A percentile compares a stretch with the other conserved stretches of the same genome.
These are phyloP conservation scores for Callocephalon fimbriatum DNA, from an alignment of 2,113 vertebrate species.

Conservation along the genomic window DNA sequence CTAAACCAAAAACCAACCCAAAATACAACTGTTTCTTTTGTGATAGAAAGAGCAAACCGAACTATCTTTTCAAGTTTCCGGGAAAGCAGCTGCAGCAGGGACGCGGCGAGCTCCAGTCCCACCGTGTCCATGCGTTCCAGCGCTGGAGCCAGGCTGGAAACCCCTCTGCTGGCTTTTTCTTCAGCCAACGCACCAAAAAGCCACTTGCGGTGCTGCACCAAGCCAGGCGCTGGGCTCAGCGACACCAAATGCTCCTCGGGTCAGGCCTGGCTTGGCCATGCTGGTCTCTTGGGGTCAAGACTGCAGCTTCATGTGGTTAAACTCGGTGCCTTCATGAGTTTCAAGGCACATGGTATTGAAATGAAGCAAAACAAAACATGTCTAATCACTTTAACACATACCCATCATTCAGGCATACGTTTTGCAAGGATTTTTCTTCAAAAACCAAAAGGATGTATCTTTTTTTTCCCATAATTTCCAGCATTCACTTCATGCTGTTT, in stretches of 20 bases:
- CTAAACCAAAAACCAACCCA: no score
- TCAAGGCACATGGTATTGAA: background rate
- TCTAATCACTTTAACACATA: background rate
- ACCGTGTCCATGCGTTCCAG: rapidly evolving
- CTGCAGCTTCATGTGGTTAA: rapidly evolving
- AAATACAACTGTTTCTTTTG: no score
- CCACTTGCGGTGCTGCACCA: rapidly evolving
- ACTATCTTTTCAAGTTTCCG: no score
- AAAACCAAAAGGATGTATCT: rapidly evolving
- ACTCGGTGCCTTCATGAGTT: background rate
- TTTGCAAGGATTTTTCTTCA: background rate
- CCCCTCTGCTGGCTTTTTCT: background rate
- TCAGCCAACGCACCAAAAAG: background rate
- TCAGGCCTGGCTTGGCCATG: background rate
- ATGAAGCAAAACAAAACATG: background rate
- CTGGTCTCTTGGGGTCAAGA: background rate
- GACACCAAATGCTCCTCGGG: rapidly evolving
- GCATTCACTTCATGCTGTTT: slow-evolving; percentile 6
- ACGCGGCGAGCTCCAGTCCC: background rate
- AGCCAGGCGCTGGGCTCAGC: rapidly evolving
- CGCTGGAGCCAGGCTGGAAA: background rate
- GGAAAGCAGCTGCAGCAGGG: background rate
- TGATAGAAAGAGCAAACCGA: no score
- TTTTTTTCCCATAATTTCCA: background rate
- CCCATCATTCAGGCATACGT: background rate